Evolutionary conservation across 1,140 invertebrate genomes (phyloP).

Genomic region (Pogonognathellus flavescens): DNA sequence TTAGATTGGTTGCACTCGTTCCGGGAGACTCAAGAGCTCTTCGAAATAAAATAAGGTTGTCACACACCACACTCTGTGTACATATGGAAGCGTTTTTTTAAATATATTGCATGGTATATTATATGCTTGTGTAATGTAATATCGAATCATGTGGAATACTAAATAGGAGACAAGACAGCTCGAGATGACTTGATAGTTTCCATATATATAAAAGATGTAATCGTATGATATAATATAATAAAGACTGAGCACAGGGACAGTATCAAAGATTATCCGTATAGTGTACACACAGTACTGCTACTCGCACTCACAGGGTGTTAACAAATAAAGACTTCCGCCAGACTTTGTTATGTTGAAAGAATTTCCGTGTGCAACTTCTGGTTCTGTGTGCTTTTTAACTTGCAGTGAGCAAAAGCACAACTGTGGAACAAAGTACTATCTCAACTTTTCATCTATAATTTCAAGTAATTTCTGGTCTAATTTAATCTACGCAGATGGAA

Average conservation of each 20-base stretch:
- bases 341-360: background rate
- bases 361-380: background rate
- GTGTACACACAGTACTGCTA: too few species aligned
- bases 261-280: background rate
- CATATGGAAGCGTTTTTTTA: too few species aligned
- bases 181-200: too few species aligned
- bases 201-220: too few species aligned
- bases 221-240: background rate
- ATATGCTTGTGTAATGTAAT: too few species aligned
- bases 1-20: too few species aligned
- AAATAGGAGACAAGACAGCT: too few species aligned
- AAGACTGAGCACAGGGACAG: background rate
- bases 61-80: too few species aligned
- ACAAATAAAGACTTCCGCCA: conserved; percentile 35
- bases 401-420: background rate
- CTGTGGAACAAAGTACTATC: background rate
- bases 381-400: background rate
- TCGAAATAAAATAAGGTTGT: too few species aligned
- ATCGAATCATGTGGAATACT: too few species aligned
- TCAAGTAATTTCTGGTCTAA: background rate
- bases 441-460: background rate
- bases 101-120: too few species aligned
- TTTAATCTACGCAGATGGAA: conserved; percentile 7
- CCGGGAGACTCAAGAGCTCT: too few species aligned
- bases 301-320: background rate